Percentiles rank a stretch among this genome's conserved stretches.
phyloP scores from a whole-genome alignment of 2,888 invertebrate species.

The Sminthurides aquaticus region DNA sequence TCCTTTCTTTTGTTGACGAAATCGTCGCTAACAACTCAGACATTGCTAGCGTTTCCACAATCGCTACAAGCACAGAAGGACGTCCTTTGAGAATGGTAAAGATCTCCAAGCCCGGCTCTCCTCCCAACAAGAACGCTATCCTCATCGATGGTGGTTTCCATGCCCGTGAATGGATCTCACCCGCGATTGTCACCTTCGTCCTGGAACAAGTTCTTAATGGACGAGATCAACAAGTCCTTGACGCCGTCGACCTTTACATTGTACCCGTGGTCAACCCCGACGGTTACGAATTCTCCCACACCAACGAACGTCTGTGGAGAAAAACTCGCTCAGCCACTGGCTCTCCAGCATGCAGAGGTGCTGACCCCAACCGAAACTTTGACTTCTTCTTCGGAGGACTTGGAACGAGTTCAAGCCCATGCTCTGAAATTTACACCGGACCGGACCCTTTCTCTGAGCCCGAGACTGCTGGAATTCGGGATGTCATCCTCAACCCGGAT shows the following conservation, averaged over 20 bases:
- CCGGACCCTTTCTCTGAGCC: slow-evolving; percentile 67
- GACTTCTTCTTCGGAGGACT: slow-evolving; percentile 61
- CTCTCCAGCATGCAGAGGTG: slow-evolving; percentile 57
- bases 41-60: slow-evolving; percentile 26
- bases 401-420: slow-evolving; percentile 63
- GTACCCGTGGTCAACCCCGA: slow-evolving; percentile 74
- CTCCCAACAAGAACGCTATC: slow-evolving; percentile 9
- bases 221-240: slow-evolving; percentile 48
- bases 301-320: slow-evolving; percentile 64
- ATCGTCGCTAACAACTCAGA: slow-evolving; percentile 36
- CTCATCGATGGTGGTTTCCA: slow-evolving; percentile 58
- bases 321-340: slow-evolving; percentile 58
- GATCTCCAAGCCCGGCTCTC: slow-evolving; percentile 21
- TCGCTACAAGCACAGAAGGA: slow-evolving; percentile 23
- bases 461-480: slow-evolving; percentile 62
- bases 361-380: slow-evolving; percentile 72
- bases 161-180: slow-evolving; percentile 80
- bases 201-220: slow-evolving; percentile 57
- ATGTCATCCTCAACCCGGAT: slow-evolving; percentile 49
- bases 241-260: slow-evolving; percentile 59
- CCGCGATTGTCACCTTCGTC: slow-evolving; percentile 67
- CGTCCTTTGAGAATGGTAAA: slow-evolving; percentile 19
- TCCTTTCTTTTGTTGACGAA: slow-evolving; percentile 39
- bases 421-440: slow-evolving; percentile 68
- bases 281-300: slow-evolving; percentile 67